phyloP scores from a whole-genome alignment of 2,888 invertebrate species.

The Tipula vernalis region DNA sequence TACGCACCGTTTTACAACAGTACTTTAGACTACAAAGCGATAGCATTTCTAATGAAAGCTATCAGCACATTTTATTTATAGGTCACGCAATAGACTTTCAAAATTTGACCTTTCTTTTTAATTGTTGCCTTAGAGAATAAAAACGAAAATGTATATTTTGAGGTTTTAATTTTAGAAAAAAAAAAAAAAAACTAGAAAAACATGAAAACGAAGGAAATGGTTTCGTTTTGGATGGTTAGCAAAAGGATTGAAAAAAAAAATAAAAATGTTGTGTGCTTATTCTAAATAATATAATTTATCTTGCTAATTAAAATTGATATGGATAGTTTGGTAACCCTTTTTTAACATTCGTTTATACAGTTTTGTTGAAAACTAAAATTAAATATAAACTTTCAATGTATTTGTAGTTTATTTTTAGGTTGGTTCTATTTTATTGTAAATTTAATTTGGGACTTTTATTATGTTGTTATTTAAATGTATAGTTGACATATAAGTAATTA shows the following conservation, averaged over 20 bases:
- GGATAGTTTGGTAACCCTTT: background rate
- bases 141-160: background rate
- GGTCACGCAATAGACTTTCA: background rate
- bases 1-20: no score
- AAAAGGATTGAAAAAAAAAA: background rate
- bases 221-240: background rate
- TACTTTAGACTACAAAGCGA: background rate
- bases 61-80: background rate
- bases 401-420: background rate
- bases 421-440: background rate
- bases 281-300: background rate
- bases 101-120: background rate
- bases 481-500: background rate
- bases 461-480: background rate
- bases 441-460: background rate
- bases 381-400: background rate
- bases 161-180: background rate
- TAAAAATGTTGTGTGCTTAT: background rate
- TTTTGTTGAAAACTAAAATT: background rate
- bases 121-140: background rate
- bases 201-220: background rate
- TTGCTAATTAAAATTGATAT: background rate
- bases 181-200: background rate
- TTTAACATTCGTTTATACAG: background rate
- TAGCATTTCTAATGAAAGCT: background rate